phyloP scores from a whole-genome alignment of 92 coral and sea anemone genomes.

The Umimayanthus chanpuru region DNA sequence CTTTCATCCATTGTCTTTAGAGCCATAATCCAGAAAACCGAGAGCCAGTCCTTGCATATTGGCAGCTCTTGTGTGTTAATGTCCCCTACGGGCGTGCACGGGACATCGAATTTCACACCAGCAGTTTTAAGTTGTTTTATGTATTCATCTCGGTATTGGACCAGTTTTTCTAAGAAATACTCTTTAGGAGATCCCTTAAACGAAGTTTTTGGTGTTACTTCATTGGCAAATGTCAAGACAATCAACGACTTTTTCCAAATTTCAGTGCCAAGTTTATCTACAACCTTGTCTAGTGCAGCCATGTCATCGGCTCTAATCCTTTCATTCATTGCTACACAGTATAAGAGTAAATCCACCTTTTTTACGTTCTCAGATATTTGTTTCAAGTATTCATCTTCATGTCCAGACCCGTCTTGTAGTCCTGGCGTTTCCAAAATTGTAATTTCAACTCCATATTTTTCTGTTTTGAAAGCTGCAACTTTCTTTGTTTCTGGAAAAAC shows the following conservation, averaged over 20 bases:
- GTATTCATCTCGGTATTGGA: neutral
- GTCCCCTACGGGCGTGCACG: neutral
- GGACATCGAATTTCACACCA: neutral
- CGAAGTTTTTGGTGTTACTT: neutral
- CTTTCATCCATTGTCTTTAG: neutral
- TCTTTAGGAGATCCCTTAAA: neutral
- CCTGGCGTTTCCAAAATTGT: neutral
- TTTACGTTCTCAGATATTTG: too few species aligned
- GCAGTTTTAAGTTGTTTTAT: neutral
- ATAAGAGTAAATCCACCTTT: neutral
- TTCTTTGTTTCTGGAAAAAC: neutral
- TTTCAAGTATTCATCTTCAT: neutral
- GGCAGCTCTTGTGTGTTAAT: neutral
- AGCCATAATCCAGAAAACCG: neutral
- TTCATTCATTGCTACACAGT: neutral
- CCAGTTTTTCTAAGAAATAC: neutral
- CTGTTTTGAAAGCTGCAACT: neutral
- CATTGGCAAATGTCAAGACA: neutral
- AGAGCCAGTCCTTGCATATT: neutral
- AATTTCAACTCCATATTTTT: neutral
- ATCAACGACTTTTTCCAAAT: neutral
- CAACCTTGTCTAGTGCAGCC: neutral
- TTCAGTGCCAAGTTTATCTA: neutral
- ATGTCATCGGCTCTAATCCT: neutral
- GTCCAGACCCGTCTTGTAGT: neutral